These are phyloP conservation scores for Alosa alosa DNA, from an alignment of 2,113 vertebrate species.

Conservation along the genomic window DNA sequence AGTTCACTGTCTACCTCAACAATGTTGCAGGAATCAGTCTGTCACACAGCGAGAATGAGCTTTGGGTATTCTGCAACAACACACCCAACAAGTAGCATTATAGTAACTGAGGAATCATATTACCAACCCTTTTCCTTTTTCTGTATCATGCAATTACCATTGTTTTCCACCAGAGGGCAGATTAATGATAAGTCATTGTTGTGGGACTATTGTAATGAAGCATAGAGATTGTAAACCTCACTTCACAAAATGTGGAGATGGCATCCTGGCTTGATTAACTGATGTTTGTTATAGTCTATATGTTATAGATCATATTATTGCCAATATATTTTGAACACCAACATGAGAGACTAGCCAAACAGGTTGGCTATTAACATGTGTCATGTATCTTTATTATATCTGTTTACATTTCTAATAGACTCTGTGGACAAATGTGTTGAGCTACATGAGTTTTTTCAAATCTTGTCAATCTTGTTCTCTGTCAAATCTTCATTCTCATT, in stretches of 20 bases:
- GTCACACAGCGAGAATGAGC: not conserved
- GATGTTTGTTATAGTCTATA: not conserved
- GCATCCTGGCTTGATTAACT: not conserved
- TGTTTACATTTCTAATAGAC: not conserved
- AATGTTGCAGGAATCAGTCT: not conserved
- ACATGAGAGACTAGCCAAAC: not conserved
- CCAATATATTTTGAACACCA: not conserved
- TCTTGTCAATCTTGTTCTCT: too few species aligned
- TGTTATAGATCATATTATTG: not conserved
- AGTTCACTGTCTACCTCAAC: not conserved
- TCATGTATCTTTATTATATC: too few species aligned
- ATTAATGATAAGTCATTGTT: not conserved
- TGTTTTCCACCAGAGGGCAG: conserved; percentile 3
- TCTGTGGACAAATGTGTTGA: not conserved
- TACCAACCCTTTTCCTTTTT: not conserved
- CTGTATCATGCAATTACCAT: not conserved
- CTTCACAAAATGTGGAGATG: not conserved
- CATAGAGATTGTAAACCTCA: not conserved
- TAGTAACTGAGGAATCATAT: not conserved
- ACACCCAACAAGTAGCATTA: not conserved
- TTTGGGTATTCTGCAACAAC: not conserved
- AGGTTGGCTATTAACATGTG: too few species aligned
- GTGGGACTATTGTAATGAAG: not conserved
- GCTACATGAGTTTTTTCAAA: not conserved
- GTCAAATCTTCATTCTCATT: not conserved